A percentile compares a stretch with the other conserved stretches of the same genome.
Conservation (phyloP, 2,888 invertebrate genomes). For the Caenorhabditis sp. region DNA sequence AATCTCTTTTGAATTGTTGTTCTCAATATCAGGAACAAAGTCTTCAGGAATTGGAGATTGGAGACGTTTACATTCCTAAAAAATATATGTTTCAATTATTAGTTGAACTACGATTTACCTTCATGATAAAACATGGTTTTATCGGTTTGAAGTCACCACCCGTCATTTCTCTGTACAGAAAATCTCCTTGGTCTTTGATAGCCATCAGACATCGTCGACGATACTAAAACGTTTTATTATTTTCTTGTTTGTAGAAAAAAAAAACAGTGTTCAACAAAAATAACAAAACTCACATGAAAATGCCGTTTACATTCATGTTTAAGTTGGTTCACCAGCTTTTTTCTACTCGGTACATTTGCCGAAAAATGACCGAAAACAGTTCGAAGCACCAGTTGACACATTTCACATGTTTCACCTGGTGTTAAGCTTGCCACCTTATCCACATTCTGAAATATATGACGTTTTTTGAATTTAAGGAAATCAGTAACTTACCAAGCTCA, state of each 20-base stretch:
- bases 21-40: slow-evolving; percentile 10
- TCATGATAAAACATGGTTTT: slow-evolving; percentile 45
- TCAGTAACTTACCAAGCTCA: not conserved
- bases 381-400: slow-evolving; percentile 52
- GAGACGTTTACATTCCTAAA: slow-evolving; percentile 49
- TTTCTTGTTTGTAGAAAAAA: too few species aligned
- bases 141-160: slow-evolving; percentile 49
- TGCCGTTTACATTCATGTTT: slow-evolving; percentile 66
- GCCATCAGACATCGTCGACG: slow-evolving; percentile 53
- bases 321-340: slow-evolving; percentile 51
- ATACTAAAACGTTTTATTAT: slow-evolving; percentile 42
- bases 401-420: slow-evolving; percentile 51
- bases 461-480: too few species aligned
- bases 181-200: slow-evolving; percentile 46
- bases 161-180: slow-evolving; percentile 47
- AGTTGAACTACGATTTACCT: slow-evolving; percentile 9
- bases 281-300: slow-evolving; percentile 46
- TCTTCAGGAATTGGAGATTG: slow-evolving; percentile 44
- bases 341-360: slow-evolving; percentile 40
- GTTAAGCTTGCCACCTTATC: slow-evolving; percentile 23
- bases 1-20: not conserved
- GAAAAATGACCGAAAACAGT: slow-evolving; percentile 58
- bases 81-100: not conserved
- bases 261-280: too few species aligned
- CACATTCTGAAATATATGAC: slow-evolving; percentile 15